Percentiles rank a stretch among this genome's conserved stretches.
phyloP scores from a whole-genome alignment of 2,113 vertebrate genomes.

The Trachemys scripta region DNA sequence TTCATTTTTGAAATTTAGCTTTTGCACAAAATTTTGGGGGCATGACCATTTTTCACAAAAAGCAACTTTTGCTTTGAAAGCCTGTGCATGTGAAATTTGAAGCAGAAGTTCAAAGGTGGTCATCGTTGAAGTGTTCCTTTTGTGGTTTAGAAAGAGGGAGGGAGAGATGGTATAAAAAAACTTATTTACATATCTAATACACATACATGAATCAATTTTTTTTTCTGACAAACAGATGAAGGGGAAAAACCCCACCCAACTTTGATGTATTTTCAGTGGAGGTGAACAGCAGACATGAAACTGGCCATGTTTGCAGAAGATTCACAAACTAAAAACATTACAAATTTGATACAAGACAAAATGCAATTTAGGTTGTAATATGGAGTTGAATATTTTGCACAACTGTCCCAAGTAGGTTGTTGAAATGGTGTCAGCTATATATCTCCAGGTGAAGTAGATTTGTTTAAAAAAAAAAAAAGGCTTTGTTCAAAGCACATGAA shows the following conservation, averaged over 20 bases:
- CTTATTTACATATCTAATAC: background rate
- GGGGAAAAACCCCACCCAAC: background rate
- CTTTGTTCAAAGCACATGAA: conserved; percentile 36
- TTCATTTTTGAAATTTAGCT: fast-evolving
- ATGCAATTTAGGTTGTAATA: conserved; percentile 9
- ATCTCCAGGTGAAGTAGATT: conserved; percentile 52
- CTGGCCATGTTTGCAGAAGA: background rate
- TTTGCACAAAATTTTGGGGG: background rate
- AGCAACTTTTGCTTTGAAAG: background rate
- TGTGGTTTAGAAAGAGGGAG: background rate
- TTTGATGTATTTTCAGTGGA: background rate
- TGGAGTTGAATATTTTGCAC: background rate
- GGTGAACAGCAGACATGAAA: background rate
- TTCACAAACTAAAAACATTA: background rate
- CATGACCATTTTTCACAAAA: background rate
- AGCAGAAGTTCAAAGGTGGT: background rate
- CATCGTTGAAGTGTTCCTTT: background rate
- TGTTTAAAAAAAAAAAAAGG: conserved; percentile 34
- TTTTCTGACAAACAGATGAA: background rate
- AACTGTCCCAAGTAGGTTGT: conserved; percentile 33
- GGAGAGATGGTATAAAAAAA: fast-evolving
- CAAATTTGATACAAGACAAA: conserved; percentile 34
- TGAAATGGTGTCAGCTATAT: conserved; percentile 60
- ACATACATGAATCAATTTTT: background rate
- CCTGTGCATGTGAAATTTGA: background rate